phyloP scores from a whole-genome alignment of 2,888 invertebrate genomes.

The Rhopalosiphum nymphaeae region DNA sequence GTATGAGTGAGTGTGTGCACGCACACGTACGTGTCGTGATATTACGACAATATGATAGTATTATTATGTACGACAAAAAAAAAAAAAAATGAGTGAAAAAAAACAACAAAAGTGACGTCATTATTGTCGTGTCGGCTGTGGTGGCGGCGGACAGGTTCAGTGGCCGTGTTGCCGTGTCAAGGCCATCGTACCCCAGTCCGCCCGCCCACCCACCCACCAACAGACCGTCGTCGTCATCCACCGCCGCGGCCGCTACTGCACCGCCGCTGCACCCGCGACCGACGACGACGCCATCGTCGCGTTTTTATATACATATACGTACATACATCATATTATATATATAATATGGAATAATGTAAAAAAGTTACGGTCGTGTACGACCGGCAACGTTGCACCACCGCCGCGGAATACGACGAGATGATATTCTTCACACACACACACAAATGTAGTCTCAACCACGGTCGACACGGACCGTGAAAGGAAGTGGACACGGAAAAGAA shows the following conservation, averaged over 20 bases:
- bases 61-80: constrained; percentile 13
- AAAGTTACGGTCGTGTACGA: not conserved
- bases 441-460: not conserved
- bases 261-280: constrained; percentile 21
- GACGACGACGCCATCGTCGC: constrained; percentile 11
- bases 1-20: not conserved
- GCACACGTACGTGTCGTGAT: not conserved
- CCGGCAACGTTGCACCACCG: constrained; percentile 55
- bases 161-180: constrained; percentile 65
- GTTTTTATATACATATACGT: constrained; percentile 13
- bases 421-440: not conserved
- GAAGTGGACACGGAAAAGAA: constrained; percentile 3
- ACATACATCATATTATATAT: not conserved
- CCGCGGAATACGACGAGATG: not conserved
- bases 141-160: constrained; percentile 64
- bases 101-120: constrained; percentile 65
- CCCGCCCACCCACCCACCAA: not conserved
- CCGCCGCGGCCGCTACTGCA: constrained; percentile 11
- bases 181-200: constrained; percentile 57
- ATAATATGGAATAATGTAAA: not conserved
- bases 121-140: constrained; percentile 48
- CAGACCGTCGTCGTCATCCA: not conserved
- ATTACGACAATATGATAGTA: not conserved
- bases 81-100: constrained; percentile 28
- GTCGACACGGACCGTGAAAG: constrained; percentile 38